Conservation (phyloP, 2,113 vertebrate genomes). For the Eublepharis macularius region DNA sequence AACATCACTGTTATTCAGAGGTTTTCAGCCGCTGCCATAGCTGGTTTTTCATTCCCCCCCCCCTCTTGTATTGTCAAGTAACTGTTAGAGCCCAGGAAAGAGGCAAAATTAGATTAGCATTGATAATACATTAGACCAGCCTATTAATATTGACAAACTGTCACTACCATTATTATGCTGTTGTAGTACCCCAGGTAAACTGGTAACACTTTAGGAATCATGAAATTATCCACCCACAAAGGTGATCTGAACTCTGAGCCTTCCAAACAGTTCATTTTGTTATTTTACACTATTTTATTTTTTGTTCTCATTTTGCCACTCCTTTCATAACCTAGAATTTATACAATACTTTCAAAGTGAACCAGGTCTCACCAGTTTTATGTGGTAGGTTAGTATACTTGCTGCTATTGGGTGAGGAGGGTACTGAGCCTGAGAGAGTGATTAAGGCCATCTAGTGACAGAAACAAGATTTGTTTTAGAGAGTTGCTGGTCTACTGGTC, state of each 20-base stretch:
- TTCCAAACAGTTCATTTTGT: not conserved
- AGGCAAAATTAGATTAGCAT: constrained; percentile 74
- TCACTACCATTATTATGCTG: constrained; percentile 67
- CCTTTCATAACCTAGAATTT: not conserved
- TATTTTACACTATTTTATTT: not conserved
- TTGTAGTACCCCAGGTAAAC: constrained; percentile 68
- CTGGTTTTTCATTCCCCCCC: constrained; percentile 50
- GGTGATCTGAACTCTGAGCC: constrained; percentile 8
- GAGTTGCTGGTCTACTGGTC: too few species aligned
- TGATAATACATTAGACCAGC: constrained; percentile 73
- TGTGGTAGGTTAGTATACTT: too few species aligned
- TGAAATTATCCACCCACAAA: constrained; percentile 47
- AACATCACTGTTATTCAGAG: not conserved
- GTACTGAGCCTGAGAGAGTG: too few species aligned
- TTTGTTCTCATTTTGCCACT: constrained; percentile 3
- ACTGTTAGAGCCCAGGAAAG: constrained; percentile 63
- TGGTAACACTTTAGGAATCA: constrained; percentile 69
- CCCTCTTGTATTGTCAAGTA: constrained; percentile 60
- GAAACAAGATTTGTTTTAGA: too few species aligned
- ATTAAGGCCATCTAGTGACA: too few species aligned
- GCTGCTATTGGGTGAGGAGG: too few species aligned
- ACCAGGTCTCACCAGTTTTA: too few species aligned
- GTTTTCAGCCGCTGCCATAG: constrained; percentile 29
- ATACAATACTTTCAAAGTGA: not conserved
- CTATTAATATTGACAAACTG: constrained; percentile 75